A percentile compares a stretch with the other conserved stretches of the same genome.
Conservation (phyloP, 2,797 vertebrate species). For the Chloroceryle amazona region DNA sequence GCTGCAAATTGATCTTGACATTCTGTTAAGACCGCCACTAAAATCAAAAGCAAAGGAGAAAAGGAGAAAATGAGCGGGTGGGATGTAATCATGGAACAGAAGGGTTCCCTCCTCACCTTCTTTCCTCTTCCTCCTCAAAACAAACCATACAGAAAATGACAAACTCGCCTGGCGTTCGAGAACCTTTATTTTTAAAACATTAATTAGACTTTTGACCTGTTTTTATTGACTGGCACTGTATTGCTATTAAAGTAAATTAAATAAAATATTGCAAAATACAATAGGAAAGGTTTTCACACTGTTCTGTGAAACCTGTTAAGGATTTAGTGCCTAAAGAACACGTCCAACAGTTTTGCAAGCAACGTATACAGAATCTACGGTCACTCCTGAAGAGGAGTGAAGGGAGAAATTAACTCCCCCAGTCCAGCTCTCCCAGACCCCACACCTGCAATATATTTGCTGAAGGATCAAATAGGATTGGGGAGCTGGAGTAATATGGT, state of each 20-base stretch:
- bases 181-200: conserved; percentile 89
- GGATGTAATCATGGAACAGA: conserved; percentile 86
- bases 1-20: conserved; percentile 91
- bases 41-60: conserved; percentile 88
- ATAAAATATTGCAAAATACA: conserved; percentile 90
- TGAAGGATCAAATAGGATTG: conserved; percentile 71
- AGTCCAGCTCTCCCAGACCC: conserved; percentile 29
- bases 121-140: conserved; percentile 81
- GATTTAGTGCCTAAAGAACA: conserved; percentile 57
- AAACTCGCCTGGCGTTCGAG: conserved; percentile 85
- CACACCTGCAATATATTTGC: conserved; percentile 78
- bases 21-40: conserved; percentile 86
- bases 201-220: conserved; percentile 83
- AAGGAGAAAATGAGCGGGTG: conserved; percentile 88
- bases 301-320: conserved; percentile 46
- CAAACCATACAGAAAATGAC: conserved; percentile 81
- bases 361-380: conserved; percentile 62
- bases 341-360: conserved; percentile 74
- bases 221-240: conserved; percentile 75
- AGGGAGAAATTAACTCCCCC: conserved; percentile 60
- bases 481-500: conserved; percentile 74
- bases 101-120: conserved; percentile 85
- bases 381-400: conserved; percentile 39
- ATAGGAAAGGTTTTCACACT: conserved; percentile 83
- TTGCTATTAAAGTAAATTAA: conserved; percentile 84